Base-by-base conservation (phyloP, 2,113 vertebrate species). In the Triplophysa siluroides region DNA sequence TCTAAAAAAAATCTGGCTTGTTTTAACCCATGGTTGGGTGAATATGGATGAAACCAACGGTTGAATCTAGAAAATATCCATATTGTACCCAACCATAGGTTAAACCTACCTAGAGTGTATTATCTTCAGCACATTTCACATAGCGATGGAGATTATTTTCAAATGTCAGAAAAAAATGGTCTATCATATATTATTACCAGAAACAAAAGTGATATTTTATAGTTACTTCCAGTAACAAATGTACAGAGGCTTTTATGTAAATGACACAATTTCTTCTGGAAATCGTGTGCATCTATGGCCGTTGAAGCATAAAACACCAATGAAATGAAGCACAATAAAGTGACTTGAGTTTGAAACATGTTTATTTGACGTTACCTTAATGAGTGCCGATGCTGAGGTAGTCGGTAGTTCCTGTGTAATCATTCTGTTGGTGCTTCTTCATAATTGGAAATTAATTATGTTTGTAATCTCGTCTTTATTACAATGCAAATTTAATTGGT, bases 371-470 rank as follows among this genome's bases (percentile, higher is more conserved):
- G 21, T 62, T 24, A 52, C 45, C 24, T 38, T 64, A 76, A 52
- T 58, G 56, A 79, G 64, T 50, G 50, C 72, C 50, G 64, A 70
- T 71, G 33, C 80, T 52, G 41, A 66, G 76, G 76, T 71, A 58
- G 58, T 63, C 50, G 60, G 18, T 58, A 18, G 29, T 70, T 65
- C 43, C 56, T 26, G 54, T 71, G 33, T 60, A 60, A 63, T 84
- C 26, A 52, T 84, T 82, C 81, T 80, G 70, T 76, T 76, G 79
- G 75, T 60, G 68, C 71, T 73, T 75, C 65, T 80, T 83, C 73
- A 72, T 81, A 76, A 66, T 79, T 38, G 54, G 72, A 83, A 85
- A 85, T 85, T 76, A 85, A 83, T 85, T 83, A 85, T 26, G 33
- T 66, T 60, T 79, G 43, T 81, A 85, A 85, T 83, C 79, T 83